Evolutionary conservation across 2,888 invertebrate species (phyloP), one percentile per base, ranked within the genome.

Genomic region (Mellilla xanthometata): DNA sequence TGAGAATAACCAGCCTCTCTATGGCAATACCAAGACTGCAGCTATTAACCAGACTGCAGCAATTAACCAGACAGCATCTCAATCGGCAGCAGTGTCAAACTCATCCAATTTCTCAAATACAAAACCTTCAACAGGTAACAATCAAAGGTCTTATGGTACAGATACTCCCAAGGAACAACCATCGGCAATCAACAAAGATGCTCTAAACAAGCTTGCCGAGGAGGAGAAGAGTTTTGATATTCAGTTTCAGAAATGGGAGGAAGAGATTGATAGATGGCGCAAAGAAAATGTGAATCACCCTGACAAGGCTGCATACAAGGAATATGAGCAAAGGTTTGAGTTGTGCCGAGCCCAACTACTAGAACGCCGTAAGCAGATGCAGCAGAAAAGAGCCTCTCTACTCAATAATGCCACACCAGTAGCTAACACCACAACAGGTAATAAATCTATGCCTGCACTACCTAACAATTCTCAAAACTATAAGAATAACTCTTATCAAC

Each of bases 181-280:
- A 28, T 41, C 54, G 33, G 50, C 68, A 19, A 72, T 71, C 19
- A 81, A 84, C 62, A 60, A 68, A 19, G 88, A 88, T 12, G 89
- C 84, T 23, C 56, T 88, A 12, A 78, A 77, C 43, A 85, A 84
- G 58, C 67, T 88, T 12, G 81, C 83, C n/a, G 90, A 89, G 56
- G 95, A 96, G 62, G 96, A 97, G 78, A 93, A 93, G 74, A 93
- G 94, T 47, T 98, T 98, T 82, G 96, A 96, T 71, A 93, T 94
- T 51, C 96, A 97, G 76, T 97, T 97, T 74, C 92, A 93, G 64
- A 94, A 96, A 68, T 98, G 97, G 97, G 97, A 97, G 80, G 93
- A 95, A 58, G 96, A 97, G 75, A 97, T 97, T 76, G 94, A 95
- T 65, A 95, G 95, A 62, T 98, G 98, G 98, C 96, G 95, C 72